Conservation (phyloP, 2,797 vertebrate genomes). For the Calcarius lapponicus region DNA sequence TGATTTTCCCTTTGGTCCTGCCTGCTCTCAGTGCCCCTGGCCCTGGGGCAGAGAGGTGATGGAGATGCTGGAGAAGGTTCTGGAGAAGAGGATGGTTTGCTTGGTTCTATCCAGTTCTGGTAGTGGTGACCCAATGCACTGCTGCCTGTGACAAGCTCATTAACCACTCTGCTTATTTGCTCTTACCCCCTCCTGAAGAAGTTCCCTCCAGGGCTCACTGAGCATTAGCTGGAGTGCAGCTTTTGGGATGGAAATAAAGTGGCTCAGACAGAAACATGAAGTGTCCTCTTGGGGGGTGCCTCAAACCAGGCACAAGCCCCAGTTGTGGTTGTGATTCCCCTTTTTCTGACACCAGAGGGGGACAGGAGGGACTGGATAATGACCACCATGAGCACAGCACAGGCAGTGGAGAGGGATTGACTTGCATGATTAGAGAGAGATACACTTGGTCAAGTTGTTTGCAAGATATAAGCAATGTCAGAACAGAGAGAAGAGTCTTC, state of each 20-base stretch:
- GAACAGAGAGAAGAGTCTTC: background rate
- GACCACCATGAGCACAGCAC: background rate
- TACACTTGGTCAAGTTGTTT: background rate
- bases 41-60: background rate
- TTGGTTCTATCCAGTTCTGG: background rate
- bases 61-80: background rate
- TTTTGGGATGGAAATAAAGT: conserved; percentile 17
- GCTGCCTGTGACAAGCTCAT: background rate
- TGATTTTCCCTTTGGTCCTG: background rate
- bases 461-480: background rate
- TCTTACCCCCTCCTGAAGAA: conserved; percentile 10
- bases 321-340: background rate
- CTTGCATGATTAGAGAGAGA: background rate
- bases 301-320: background rate
- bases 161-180: background rate
- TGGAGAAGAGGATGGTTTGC: background rate
- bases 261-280: background rate
- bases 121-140: background rate
- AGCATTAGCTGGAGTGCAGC: background rate
- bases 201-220: background rate
- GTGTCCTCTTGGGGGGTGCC: background rate
- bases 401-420: background rate
- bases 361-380: background rate
- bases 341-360: background rate
- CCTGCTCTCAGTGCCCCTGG: background rate